phyloP scores from a whole-genome alignment of 37 sponge, comb jelly and placozoan genomes.

The Halichondria panicea region DNA sequence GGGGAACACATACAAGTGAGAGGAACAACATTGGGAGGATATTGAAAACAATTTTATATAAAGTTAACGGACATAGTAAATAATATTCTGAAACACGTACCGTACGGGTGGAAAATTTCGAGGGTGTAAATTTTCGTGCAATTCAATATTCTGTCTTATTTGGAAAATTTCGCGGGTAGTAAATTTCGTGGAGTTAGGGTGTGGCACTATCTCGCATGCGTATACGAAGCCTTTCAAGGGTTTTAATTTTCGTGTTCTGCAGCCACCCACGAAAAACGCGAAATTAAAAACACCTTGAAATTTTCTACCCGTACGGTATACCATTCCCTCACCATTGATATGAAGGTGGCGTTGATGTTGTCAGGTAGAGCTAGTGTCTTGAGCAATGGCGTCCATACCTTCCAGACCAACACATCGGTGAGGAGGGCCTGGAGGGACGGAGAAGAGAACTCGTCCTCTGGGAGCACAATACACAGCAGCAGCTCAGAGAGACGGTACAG shows the following conservation, averaged over 20 bases:
- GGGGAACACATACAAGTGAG: background rate
- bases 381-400: conserved; percentile 40
- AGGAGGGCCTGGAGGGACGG: conserved; percentile 27
- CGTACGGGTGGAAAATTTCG: no score
- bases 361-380: conserved; percentile 47
- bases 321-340: conserved; percentile 45
- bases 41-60: background rate
- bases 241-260: no score
- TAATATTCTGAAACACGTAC: no score
- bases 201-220: no score
- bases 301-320: no score
- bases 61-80: background rate
- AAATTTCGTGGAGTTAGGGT: no score
- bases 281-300: no score
- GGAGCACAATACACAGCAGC: conserved; percentile 55
- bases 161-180: no score
- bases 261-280: no score
- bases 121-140: no score
- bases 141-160: no score
- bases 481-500: conserved; percentile 53
- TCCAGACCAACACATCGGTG: conserved; percentile 45
- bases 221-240: no score
- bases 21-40: background rate
- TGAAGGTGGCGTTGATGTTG: conserved; percentile 60
- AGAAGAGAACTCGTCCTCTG: conserved; percentile 43